Base-by-base conservation (phyloP, 2,888 invertebrate genomes). In the Blastobasis lacticolella region DNA sequence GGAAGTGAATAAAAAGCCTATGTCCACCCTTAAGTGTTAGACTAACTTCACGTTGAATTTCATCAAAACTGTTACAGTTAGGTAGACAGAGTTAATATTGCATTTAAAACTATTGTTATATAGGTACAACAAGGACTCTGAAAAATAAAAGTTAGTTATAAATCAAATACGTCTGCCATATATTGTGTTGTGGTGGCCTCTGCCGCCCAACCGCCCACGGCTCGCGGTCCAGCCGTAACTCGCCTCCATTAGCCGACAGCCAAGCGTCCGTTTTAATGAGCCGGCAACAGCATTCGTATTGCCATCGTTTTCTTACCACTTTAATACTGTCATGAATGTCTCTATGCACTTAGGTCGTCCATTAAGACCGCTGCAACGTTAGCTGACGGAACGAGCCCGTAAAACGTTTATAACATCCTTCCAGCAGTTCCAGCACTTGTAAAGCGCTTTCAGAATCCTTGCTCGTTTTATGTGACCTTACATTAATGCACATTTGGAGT, bases 381-480 rank as follows among this genome's bases (percentile, higher is more conserved):
- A 73, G 73, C 80, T 83, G 84, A 84, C 80, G 81, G 78, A 83
- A 84, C 81, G 81, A 75, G 81, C 78, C 81, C 84, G 77, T 87
- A 85, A 87, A 88, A 87, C 79, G 83, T 85, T 87, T 87, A 88
- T 83, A 84, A 86, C 85, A 85, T 86, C 86, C 86, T 85, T 84
- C 84, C 83, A 86, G 79, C 78, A 84, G 86, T 85, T 84, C 84
- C 83, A 86, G 79, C 78, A 84, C 87, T 86, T 86, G 85, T 87
- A 86, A 86, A 86, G 72, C 86, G 82, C 79, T 86, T 84, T 78
- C 74, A 81, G 78, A 80, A 72, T 79, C 73, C 72, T 78, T 69
- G 67, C 71, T 42, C 68, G 70, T 78, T 83, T 83, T 85, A 85
- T 85, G 75, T 64, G 81, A 80, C 77, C 77, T 68, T 64, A 63